These are phyloP conservation scores for Peromyscus maniculatus DNA, from an alignment of 2,113 vertebrate genomes.

Conservation along the genomic window DNA sequence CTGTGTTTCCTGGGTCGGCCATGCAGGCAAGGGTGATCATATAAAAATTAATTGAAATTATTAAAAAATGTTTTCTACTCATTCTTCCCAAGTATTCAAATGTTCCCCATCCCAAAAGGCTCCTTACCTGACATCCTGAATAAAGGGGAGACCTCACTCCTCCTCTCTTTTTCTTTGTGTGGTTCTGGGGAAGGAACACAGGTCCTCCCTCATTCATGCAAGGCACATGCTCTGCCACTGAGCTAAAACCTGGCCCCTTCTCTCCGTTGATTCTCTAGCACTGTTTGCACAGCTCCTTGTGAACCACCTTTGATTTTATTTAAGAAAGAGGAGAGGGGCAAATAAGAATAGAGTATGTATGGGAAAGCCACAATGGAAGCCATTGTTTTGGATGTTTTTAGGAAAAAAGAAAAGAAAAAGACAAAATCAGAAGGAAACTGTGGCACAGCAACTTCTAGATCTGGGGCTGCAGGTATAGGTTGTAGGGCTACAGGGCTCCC, in stretches of 20 bases:
- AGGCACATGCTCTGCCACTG: neutral
- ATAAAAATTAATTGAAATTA: neutral
- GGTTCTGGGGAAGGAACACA: neutral
- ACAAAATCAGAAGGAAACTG: neutral
- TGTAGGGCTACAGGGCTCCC: neutral
- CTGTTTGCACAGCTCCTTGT: neutral
- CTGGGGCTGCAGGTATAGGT: fast-evolving
- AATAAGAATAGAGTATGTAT: neutral
- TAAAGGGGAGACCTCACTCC: neutral
- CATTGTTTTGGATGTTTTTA: neutral
- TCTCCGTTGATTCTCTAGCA: neutral
- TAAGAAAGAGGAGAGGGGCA: neutral
- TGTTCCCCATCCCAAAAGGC: neutral
- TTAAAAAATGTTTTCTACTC: neutral
- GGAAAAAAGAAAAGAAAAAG: neutral
- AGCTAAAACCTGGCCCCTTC: neutral
- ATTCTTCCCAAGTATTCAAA: neutral
- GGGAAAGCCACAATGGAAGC: too few species aligned
- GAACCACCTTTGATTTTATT: neutral
- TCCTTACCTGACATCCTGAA: neutral
- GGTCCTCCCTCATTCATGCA: neutral
- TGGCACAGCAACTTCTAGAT: neutral
- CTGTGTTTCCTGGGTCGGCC: neutral
- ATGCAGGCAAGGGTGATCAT: neutral
- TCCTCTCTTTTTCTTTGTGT: neutral